Evolutionary conservation across 2,797 vertebrate species (phyloP).

Genomic region (Picus viridis): DNA sequence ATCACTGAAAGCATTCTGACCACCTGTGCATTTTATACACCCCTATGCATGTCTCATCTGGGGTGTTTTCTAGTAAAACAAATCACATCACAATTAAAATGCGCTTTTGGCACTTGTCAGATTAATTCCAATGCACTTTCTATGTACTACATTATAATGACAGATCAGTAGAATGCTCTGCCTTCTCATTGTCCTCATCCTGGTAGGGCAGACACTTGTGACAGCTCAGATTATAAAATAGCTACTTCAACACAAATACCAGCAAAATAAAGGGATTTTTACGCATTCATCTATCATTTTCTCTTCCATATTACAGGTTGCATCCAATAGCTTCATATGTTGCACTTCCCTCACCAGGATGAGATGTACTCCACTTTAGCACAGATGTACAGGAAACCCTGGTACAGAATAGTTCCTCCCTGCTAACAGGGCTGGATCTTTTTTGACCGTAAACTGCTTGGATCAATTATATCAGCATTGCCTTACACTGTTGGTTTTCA

Average conservation of each 20-base stretch:
- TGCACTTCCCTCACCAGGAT: background rate
- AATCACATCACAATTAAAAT: background rate
- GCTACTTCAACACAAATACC: background rate
- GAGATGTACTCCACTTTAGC: constrained; percentile 1
- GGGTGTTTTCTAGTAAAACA: background rate
- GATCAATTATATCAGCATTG: background rate
- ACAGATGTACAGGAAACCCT: constrained; percentile 56
- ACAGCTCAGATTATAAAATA: background rate
- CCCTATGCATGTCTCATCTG: background rate
- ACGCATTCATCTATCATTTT: background rate
- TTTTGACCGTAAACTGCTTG: background rate
- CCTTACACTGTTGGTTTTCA: background rate
- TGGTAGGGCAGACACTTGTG: background rate
- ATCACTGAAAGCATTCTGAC: background rate
- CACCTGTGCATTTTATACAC: background rate
- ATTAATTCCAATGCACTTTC: background rate
- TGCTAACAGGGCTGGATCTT: background rate
- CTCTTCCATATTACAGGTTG: background rate
- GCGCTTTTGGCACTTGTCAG: background rate
- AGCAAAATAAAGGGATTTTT: background rate
- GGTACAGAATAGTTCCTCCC: background rate
- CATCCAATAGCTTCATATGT: background rate
- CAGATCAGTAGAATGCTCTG: background rate
- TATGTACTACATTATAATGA: background rate
- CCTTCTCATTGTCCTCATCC: background rate